Evolutionary conservation across 2,888 invertebrate genomes (phyloP).

Genomic region (Ophion slaviceki): DNA sequence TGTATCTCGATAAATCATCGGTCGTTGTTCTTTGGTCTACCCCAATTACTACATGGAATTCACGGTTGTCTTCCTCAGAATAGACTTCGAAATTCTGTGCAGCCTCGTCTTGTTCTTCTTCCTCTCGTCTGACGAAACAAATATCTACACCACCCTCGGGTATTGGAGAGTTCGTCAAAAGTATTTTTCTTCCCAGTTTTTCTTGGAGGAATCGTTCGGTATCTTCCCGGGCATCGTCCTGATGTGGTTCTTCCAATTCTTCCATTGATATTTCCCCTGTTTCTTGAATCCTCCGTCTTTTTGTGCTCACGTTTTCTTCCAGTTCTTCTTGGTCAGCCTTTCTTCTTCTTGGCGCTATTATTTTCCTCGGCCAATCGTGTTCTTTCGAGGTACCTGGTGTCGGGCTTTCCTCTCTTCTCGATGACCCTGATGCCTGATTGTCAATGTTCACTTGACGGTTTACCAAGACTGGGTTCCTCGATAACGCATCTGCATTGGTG

Average conservation of each 20-base stretch:
- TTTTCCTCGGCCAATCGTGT: too few relatives aligned
- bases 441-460: neutral
- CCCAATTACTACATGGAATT: constrained; percentile 37
- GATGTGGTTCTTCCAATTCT: neutral
- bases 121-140: constrained; percentile 23
- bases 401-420: neutral
- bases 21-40: constrained; percentile 24
- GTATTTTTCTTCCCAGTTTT: constrained; percentile 7
- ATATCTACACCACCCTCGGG: constrained; percentile 51
- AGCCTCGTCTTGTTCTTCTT: neutral
- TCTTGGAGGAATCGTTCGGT: neutral
- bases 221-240: constrained; percentile 16
- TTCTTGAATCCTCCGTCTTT: too few relatives aligned
- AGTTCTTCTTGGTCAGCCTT: too few relatives aligned
- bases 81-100: constrained; percentile 30
- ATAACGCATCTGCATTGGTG: neutral
- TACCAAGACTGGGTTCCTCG: neutral
- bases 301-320: too few relatives aligned
- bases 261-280: neutral
- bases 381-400: too few relatives aligned
- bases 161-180: constrained; percentile 47
- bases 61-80: constrained; percentile 36
- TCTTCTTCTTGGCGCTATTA: neutral
- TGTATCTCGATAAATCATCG: constrained; percentile 2
- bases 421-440: neutral